Base-by-base conservation (phyloP, 53 echinoderm and acorn worm genomes). In the Echinometra lucunter region DNA sequence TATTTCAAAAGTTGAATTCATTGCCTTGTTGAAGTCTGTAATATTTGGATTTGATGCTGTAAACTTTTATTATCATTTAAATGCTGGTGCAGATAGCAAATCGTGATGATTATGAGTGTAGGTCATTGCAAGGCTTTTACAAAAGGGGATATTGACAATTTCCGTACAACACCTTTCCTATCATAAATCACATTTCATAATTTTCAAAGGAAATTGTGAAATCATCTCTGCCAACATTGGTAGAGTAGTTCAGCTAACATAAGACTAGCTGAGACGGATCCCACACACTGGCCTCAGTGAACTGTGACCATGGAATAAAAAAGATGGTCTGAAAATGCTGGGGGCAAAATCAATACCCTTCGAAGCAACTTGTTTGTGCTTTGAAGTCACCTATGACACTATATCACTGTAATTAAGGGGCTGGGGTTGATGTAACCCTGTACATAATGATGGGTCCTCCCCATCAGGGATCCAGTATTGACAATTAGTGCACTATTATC, bases 311-410 rank as follows among this genome's bases (percentile, higher is more conserved):
- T 89, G 58, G 37, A 89, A 30, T 8, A 89, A 35, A 60, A 89
- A 37, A 19, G 60, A 40, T 60, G 37, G 60, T 37, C 60, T 89
- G 60, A 34, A 85, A 58, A 23, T 58, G 89, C 89, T 35, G 57
- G 63, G 57, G 89, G 60, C 89, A 60, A 58, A 89, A 89, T 89
- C 89, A 89, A 89, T 89, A 89, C 60, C 53, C 56, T 19, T 88
- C 58, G 2, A 37, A 58, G 21, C 19, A 38, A 37, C 89, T 89
- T 89, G 60, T 89, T 89, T 89, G 60, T 89, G 60, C 23, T 40
- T 19, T 89, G n/a, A 19, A 38, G 58, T 57, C 49, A 23, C 81
- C 81, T 23, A 81, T 78, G 40, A 78, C 18, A 42, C 38, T 2
- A 75, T 78, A 78, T 81, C 81, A 81, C 30, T 44, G 40, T 81